Evolutionary conservation across 1,140 invertebrate species (phyloP).

Genomic region (Cataglyphis hispanica): DNA sequence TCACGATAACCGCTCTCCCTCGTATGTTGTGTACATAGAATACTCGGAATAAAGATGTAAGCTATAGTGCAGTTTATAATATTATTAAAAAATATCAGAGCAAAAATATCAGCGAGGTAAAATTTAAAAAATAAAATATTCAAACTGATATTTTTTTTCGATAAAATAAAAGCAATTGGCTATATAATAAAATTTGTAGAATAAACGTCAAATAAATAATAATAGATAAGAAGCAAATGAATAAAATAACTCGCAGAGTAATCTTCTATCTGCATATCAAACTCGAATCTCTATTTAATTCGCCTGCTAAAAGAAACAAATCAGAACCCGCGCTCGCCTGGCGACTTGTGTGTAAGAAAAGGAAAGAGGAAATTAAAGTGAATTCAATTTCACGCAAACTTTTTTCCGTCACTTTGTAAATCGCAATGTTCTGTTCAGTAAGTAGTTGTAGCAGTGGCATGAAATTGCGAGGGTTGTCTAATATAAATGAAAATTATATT

Average conservation of each 20-base stretch:
- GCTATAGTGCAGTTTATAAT: not conserved
- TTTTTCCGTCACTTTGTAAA: not conserved
- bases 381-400: slow-evolving; percentile 38
- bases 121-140: not conserved
- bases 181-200: not conserved
- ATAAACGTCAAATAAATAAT: not conserved
- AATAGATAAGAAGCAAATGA: not conserved
- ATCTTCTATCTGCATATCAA: not conserved
- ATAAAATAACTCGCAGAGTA: not conserved
- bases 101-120: not conserved
- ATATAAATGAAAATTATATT: not conserved
- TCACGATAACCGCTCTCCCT: not conserved
- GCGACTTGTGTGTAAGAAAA: not conserved
- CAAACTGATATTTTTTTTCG: not conserved
- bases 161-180: not conserved
- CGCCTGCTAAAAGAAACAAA: not conserved
- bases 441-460: not conserved
- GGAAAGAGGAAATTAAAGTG: slow-evolving; percentile 1
- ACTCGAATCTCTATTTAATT: not conserved
- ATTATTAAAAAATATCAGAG: not conserved
- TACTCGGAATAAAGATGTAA: not conserved
- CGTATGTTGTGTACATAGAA: not conserved
- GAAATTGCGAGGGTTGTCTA: not conserved
- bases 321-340: not conserved
- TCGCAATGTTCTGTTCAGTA: not conserved